Conservation (phyloP, 2,888 invertebrate species). For the Tenthredo distinguenda region DNA sequence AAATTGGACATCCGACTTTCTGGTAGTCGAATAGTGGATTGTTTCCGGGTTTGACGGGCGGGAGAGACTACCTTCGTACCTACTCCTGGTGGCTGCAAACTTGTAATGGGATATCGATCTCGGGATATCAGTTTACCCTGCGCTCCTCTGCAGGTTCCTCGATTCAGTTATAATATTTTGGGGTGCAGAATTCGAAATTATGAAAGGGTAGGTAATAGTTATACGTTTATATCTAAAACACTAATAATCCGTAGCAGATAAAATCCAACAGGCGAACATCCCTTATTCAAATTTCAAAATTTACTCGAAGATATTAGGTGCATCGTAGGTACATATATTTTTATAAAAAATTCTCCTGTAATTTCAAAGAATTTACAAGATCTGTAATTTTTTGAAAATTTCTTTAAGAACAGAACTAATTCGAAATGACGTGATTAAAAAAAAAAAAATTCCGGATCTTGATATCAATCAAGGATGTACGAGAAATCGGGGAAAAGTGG, state of each 20-base stretch:
- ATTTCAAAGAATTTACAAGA: neutral
- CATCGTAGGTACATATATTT: neutral
- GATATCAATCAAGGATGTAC: too few relatives aligned
- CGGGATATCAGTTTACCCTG: conserved; percentile 31
- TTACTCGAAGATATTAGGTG: neutral
- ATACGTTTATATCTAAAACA: neutral
- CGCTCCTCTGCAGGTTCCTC: neutral
- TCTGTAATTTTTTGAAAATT: too few relatives aligned
- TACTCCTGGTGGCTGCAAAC: conserved; percentile 26
- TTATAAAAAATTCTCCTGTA: neutral
- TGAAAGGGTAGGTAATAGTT: neutral
- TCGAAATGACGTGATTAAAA: too few relatives aligned
- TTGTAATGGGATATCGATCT: conserved; percentile 49
- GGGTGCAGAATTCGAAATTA: neutral
- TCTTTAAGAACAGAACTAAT: too few relatives aligned
- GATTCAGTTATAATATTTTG: conserved; percentile 3
- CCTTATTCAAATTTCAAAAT: neutral
- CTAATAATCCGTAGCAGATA: neutral
- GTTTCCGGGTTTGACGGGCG: conserved; percentile 32
- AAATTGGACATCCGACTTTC: conserved; percentile 46
- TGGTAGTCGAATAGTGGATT: conserved; percentile 25
- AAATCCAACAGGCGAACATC: neutral
- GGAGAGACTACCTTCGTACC: conserved; percentile 6
- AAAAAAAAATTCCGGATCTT: too few relatives aligned
- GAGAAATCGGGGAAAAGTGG: too few relatives aligned